phyloP scores from a whole-genome alignment of 1,140 invertebrate species.

The Leptestheria dahalacensis region DNA sequence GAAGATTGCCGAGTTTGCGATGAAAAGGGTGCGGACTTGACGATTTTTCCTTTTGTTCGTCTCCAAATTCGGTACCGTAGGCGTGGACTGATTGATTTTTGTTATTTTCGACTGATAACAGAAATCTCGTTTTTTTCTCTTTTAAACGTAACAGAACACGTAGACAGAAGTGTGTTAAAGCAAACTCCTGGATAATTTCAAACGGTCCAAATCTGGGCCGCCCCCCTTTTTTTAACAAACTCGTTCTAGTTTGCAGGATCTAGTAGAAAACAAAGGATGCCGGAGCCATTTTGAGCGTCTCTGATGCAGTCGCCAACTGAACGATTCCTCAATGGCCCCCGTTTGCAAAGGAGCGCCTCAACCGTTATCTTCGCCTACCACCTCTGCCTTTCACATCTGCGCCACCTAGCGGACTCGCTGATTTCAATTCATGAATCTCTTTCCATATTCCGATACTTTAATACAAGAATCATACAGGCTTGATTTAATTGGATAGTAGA shows the following conservation, averaged over 20 bases:
- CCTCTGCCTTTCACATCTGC: no score
- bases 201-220: not conserved
- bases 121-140: not conserved
- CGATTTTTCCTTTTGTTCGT: no score
- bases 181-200: not conserved
- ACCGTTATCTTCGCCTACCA: no score
- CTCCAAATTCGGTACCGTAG: no score
- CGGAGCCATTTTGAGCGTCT: not conserved
- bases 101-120: no score
- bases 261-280: not conserved
- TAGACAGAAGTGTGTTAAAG: not conserved
- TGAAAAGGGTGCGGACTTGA: not conserved
- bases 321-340: not conserved
- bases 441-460: no score
- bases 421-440: no score
- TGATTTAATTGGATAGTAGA: no score
- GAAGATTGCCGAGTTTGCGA: not conserved
- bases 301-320: not conserved
- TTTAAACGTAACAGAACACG: not conserved
- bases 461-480: no score
- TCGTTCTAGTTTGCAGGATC: not conserved
- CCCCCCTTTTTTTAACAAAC: not conserved
- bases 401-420: no score
- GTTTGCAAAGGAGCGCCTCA: no score
- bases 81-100: no score